Percentiles rank a stretch among this genome's conserved stretches.
Conservation (phyloP, 2,113 vertebrate genomes). For the Ursus arctos region DNA sequence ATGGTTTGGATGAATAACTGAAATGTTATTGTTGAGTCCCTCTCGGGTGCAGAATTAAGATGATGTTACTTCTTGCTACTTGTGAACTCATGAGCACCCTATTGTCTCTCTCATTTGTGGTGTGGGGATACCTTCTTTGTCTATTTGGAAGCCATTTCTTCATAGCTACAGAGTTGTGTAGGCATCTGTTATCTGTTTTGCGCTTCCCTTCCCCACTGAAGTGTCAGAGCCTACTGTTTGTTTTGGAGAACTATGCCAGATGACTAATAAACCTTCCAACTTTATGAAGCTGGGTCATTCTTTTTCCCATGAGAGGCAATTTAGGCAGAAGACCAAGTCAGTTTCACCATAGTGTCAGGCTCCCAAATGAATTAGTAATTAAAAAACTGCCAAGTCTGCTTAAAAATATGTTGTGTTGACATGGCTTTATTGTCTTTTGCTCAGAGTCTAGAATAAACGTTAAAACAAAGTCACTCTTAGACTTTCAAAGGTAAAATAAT, state of each 20-base stretch:
- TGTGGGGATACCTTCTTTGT: neutral
- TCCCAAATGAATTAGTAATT: constrained; percentile 59
- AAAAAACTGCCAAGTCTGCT: constrained; percentile 67
- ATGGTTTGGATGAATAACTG: neutral
- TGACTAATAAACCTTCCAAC: constrained; percentile 66
- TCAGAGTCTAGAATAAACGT: neutral
- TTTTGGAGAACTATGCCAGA: constrained; percentile 48
- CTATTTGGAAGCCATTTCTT: constrained; percentile 15
- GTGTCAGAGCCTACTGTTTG: constrained; percentile 46
- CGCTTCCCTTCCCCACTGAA: neutral
- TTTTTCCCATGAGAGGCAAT: constrained; percentile 72
- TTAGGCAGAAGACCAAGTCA: constrained; percentile 65
- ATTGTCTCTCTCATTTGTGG: neutral
- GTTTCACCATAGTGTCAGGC: constrained; percentile 66
- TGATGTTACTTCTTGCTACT: neutral
- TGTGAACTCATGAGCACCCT: neutral
- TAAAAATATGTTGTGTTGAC: constrained; percentile 31
- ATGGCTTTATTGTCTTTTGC: neutral
- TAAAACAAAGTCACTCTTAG: neutral
- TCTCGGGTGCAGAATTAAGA: neutral
- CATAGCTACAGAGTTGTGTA: neutral
- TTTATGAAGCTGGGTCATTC: constrained; percentile 68
- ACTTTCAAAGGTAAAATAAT: constrained; percentile 41
- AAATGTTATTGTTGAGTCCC: neutral
- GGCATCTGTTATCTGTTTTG: neutral